Evolutionary conservation across 1,140 invertebrate species (phyloP), one percentile per base, ranked within the genome.

Genomic region (Galendromus occidentalis): DNA sequence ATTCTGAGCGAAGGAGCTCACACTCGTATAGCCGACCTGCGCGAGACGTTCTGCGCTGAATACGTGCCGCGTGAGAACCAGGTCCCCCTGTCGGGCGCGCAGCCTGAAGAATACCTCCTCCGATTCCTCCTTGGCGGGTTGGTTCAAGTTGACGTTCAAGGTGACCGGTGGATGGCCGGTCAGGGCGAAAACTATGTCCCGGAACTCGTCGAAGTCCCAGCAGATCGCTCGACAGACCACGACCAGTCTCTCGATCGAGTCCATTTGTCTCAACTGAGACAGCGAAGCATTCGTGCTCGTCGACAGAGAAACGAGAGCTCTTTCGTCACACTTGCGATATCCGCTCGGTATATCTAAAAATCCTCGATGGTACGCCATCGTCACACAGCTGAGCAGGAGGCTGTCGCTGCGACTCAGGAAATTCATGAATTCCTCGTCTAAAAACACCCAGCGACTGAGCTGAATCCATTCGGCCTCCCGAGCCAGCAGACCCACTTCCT

Each of bases 121-220:
- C 14, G 51, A 59, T 25, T 59, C 51, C 33, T 59, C 25, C 25
- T 59, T 17, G 51, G 22, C 51, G 33, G 51, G 51, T 22, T 59
- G 51, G 22, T 59, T 59, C 14, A 25, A 25, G 33, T 59, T 59
- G 4, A 59, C 51, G 2, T 29, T 25, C 9, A 59, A 22, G 2
- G 2, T 59, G 17, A 29, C 51, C 25, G 51, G 25, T 9, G 51
- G 33, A 59, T 59, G 51, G 14, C 33, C 33, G 14, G 51, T 59
- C 22, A 59, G 9, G 14, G 51, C 25, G 17, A 25, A 33, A 22
- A 59, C 33, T 1, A 59, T 59, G 14, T 59, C 51, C 20, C 33
- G 51, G 14, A 59, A 59, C 51, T 59, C 51, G 2, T 59, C 51
- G 25, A 59, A 59, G 22, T 59, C 51, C 51, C 51, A 59, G 51